Conservation (phyloP, 1,140 invertebrate species). For the Drosophila subobscura region DNA sequence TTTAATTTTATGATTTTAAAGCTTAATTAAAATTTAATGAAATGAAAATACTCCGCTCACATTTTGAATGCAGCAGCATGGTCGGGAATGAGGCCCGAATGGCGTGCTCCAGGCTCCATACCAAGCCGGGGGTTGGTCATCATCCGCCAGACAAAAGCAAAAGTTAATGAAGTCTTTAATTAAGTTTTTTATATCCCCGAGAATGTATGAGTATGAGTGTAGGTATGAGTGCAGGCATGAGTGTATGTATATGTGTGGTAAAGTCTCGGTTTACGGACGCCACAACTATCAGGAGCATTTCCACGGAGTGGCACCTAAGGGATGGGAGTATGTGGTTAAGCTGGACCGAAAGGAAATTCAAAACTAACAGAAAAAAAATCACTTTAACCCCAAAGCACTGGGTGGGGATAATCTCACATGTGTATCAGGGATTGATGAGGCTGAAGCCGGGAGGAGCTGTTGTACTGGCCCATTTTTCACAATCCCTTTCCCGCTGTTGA, state of each 20-base stretch:
- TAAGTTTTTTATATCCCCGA: slow-evolving; percentile 52
- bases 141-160: slow-evolving; percentile 40
- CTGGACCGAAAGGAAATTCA: slow-evolving; percentile 10
- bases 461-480: slow-evolving; percentile 63
- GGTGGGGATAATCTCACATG: slow-evolving; percentile 63
- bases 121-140: neutral
- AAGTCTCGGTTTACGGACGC: slow-evolving; percentile 16
- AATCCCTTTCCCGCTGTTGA: slow-evolving; percentile 39
- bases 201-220: slow-evolving; percentile 1
- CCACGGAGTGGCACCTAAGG: neutral
- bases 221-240: neutral
- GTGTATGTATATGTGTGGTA: slow-evolving; percentile 21
- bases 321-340: slow-evolving; percentile 22
- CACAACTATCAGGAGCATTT: slow-evolving; percentile 46
- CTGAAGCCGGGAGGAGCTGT: neutral
- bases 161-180: slow-evolving; percentile 74
- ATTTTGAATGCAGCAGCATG: slow-evolving; percentile 21
- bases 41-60: slow-evolving; percentile 51
- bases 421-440: slow-evolving; percentile 38
- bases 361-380: slow-evolving; percentile 4
- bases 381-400: slow-evolving; percentile 4
- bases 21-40: slow-evolving; percentile 59
- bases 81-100: slow-evolving; percentile 2
- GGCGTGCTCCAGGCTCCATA: no score
- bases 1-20: slow-evolving; percentile 49